Base-by-base conservation (phyloP, 2,888 invertebrate species). In the Colostygia pectinataria region DNA sequence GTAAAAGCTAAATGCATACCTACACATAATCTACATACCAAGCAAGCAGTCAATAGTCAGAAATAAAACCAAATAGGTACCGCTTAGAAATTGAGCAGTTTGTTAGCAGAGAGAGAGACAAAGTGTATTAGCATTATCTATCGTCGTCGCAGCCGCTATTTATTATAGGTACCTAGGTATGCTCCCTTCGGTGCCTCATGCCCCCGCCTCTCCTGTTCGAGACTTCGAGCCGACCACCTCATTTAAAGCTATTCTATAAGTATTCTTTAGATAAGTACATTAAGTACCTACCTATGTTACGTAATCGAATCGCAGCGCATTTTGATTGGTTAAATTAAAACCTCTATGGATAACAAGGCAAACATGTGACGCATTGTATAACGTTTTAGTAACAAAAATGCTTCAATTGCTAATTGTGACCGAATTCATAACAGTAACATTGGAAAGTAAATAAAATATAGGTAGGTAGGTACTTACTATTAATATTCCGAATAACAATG, bases 141-240 rank as follows among this genome's bases (percentile, higher is more conserved):
- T 71, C 73, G 15, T 15, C 15, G 15, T 4, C 15, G 15, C 15
- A 4, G 68, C 61, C 66, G 77, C 76, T 71, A 77, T 76, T 77
- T 82, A 80, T 78, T 66, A n/a, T 71, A 74, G 78, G 71, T 25
- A 25, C 25, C 14, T n/a, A 8, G 71, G n/a, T n/a, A n/a, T n/a
- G n/a, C 83, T 80, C 83, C 83, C 82, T 77, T 73, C 74, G 74
- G 78, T 65, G 78, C 82, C 83, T 78, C 83, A 75, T 74, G 73
- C 82, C 81, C 66, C 79, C 78, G 65, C 80, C 79, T 76, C 79
- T 76, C 75, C 77, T 68, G 71, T 71, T 66, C 65, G 59, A 63
- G 68, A 56, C 71, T 71, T 66, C 65, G 59, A 63, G 68, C 55
- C 71, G 68, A 70, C 73, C 72, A 75, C 77, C 78, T 78, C 77